Conservation (phyloP, 2,888 invertebrate species). For the Salpingus planirostris region DNA sequence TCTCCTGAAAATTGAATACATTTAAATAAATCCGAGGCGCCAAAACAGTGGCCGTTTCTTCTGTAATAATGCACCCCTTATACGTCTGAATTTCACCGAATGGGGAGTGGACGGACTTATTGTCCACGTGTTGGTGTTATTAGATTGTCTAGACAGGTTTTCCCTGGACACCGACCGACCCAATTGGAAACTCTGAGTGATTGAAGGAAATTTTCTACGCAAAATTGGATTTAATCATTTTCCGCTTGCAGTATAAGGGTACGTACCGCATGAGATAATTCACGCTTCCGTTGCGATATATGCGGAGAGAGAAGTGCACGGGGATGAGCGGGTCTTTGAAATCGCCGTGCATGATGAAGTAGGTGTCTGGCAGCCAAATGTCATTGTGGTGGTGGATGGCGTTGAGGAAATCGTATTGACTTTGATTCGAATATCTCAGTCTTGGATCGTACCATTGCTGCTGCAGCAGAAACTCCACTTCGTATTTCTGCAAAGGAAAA, state of each 20-base stretch:
- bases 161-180: no score
- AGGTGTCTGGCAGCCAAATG: constrained; percentile 90
- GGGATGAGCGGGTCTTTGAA: constrained; percentile 91
- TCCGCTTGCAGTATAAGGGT: no score
- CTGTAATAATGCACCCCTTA: no score
- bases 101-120: no score
- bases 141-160: no score
- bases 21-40: no score
- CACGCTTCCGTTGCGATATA: constrained; percentile 88
- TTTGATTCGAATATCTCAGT: constrained; percentile 79
- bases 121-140: no score
- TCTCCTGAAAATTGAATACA: constrained; percentile 50
- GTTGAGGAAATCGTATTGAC: constrained; percentile 80
- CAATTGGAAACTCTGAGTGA: no score
- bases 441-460: constrained; percentile 92
- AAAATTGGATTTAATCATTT: no score
- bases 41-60: no score
- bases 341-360: constrained; percentile 95
- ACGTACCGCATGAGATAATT: constrained; percentile 83
- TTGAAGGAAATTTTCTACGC: no score
- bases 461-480: constrained; percentile 88
- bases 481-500: constrained; percentile 71
- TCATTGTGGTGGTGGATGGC: constrained; percentile 88
- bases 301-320: constrained; percentile 85
- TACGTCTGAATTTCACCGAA: no score